These are phyloP conservation scores for Okapia johnstoni DNA, from an alignment of 2,113 vertebrate species.

Conservation along the genomic window DNA sequence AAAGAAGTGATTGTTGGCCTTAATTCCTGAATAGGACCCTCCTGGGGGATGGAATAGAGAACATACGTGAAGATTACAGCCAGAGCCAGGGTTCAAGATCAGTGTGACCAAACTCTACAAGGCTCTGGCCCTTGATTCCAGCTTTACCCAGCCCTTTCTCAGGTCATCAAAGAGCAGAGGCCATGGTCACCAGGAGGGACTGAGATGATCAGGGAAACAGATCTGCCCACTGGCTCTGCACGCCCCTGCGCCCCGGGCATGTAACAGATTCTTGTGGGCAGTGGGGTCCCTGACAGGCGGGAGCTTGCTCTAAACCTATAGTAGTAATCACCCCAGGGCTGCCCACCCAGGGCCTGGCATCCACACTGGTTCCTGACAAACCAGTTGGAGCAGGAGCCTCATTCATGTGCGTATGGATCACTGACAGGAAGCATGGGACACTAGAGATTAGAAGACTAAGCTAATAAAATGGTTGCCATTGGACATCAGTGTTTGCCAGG, in stretches of 20 bases:
- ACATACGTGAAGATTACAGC: not conserved
- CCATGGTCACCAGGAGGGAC: not conserved
- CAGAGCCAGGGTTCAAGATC: not conserved
- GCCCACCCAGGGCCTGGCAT: not conserved
- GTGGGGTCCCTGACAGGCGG: not conserved
- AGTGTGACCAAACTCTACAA: not conserved
- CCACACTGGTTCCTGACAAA: not conserved
- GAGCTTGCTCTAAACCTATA: not conserved
- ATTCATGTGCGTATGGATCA: not conserved
- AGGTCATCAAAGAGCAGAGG: not conserved
- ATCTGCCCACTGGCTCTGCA: not conserved
- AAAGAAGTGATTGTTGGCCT: not conserved
- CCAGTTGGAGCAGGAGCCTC: not conserved
- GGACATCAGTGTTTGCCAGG: not conserved
- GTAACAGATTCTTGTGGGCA: not conserved
- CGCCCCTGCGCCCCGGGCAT: fast-evolving
- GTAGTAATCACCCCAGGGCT: not conserved
- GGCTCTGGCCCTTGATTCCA: not conserved
- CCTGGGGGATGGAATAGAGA: not conserved
- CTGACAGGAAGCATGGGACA: not conserved
- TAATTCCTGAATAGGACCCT: not conserved
- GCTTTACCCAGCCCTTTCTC: not conserved
- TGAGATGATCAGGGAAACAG: not conserved
- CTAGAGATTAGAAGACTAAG: not conserved
- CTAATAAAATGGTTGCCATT: not conserved